Evolutionary conservation across 2,888 invertebrate species (phyloP).

Genomic region (Andrena trimmerana): DNA sequence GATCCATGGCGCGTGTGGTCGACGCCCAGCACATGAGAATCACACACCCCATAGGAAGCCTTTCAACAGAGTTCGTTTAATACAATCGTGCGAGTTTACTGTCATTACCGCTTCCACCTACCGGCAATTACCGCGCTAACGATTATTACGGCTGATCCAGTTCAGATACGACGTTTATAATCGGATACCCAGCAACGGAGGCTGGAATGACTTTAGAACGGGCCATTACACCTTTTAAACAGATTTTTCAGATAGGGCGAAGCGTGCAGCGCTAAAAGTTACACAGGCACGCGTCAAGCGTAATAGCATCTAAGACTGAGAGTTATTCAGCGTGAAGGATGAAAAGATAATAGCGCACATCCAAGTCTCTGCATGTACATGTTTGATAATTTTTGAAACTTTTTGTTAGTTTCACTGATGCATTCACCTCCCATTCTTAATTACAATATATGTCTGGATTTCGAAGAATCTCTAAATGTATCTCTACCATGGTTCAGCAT

Average conservation of each 20-base stretch:
- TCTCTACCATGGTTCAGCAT: no score
- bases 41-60: conserved; percentile 46
- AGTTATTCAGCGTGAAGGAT: neutral
- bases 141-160: conserved; percentile 66
- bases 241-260: conserved; percentile 56
- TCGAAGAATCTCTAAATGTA: no score
- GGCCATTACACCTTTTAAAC: conserved; percentile 30
- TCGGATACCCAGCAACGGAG: conserved; percentile 40
- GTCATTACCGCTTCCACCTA: conserved; percentile 62
- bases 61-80: conserved; percentile 70
- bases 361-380: no score
- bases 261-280: conserved; percentile 26
- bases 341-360: neutral
- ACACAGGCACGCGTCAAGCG: conserved; percentile 9
- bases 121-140: conserved; percentile 66
- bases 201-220: conserved; percentile 38
- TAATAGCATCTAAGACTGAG: conserved; percentile 5
- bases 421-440: no score
- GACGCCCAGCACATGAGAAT: conserved; percentile 29
- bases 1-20: conserved; percentile 39
- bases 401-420: no score
- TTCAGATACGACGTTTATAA: conserved; percentile 57
- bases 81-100: conserved; percentile 70
- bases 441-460: no score
- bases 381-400: no score